Evolutionary conservation across 2,888 invertebrate genomes (phyloP).

Genomic region (Isotomurus palustris): DNA sequence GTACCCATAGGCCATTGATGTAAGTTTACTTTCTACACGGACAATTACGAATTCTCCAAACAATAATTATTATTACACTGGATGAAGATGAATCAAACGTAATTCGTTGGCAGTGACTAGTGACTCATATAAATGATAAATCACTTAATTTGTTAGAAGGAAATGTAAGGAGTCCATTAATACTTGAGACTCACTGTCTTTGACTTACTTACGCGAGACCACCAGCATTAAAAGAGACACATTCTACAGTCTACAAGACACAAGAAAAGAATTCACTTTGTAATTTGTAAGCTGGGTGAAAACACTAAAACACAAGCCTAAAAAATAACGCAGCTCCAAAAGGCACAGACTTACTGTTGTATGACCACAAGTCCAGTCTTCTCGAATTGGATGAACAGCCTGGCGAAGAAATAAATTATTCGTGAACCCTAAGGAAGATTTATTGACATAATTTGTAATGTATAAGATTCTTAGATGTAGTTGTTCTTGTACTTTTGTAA

Average conservation of each 20-base stretch:
- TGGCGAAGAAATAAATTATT: neutral
- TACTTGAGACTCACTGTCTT: too few species aligned
- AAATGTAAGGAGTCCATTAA: too few species aligned
- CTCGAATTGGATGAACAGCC: neutral
- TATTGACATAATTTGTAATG: constrained; percentile 4
- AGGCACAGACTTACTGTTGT: neutral
- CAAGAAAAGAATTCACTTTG: too few species aligned
- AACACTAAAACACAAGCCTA: neutral
- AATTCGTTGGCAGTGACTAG: too few species aligned
- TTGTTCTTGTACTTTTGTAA: neutral
- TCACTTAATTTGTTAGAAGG: too few species aligned
- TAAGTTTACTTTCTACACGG: constrained; percentile 55
- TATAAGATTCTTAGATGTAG: too few species aligned
- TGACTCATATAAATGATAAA: too few species aligned
- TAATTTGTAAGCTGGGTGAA: too few species aligned
- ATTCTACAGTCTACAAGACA: too few species aligned
- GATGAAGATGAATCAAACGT: neutral
- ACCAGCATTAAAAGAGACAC: too few species aligned
- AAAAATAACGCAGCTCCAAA: neutral
- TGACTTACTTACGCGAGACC: too few species aligned
- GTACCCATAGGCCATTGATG: constrained; percentile 98
- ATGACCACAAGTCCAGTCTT: neutral
- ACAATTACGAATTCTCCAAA: neutral
- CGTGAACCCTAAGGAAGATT: neutral
- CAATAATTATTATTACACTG: neutral